Evolutionary conservation across 2,888 invertebrate species (phyloP), one percentile per base, ranked within the genome.

Genomic region (Orgyia antiqua): DNA sequence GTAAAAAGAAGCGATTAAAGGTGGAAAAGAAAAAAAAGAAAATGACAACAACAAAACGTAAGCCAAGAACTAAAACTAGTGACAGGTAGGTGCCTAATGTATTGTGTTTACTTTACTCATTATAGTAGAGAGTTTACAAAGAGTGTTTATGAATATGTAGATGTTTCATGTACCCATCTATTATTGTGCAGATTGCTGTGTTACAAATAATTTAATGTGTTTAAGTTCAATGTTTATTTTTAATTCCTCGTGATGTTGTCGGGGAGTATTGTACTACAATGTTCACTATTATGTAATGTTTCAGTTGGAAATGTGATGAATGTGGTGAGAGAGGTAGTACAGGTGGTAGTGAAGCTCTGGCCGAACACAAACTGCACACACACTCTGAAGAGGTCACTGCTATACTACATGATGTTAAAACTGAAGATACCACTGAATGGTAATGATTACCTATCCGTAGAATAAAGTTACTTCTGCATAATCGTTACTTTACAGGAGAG

Each of bases 11-110:
- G 15, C 57, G 65, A 21, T 52, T 54, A 2, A 79, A 73, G 55
- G 56, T 61, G 8, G 63, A 66, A 1, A 74, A 74, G 42, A 68
- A 70, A 42, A 79, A 72, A 58, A 79, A 75, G 52, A 72, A 72
- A 47, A 23, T 59, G 2, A 25, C 41, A 2, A 36, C 44, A 9
- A 69, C 58, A 21, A 52, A 51, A 34, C 44, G 47, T 4, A 53
- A 41, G 44, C 29, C 36, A 12, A 29, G 35, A 53, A 38, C 53
- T 3, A 74, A 70, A 58, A 46, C 31, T 27, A 43, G 36, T 36
- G 56, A 59, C 2, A 59, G 64, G 65, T 68, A 48, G 20, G 36
- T 11, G 5, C 4, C 2, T 27, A 6, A 7, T 15, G 6, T 15
- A 4, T 20, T 20, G 20, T 6, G 3, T 20, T n/a, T 20, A 6